phyloP scores from a whole-genome alignment of 2,797 vertebrate species.

The Synanceia verrucosa region DNA sequence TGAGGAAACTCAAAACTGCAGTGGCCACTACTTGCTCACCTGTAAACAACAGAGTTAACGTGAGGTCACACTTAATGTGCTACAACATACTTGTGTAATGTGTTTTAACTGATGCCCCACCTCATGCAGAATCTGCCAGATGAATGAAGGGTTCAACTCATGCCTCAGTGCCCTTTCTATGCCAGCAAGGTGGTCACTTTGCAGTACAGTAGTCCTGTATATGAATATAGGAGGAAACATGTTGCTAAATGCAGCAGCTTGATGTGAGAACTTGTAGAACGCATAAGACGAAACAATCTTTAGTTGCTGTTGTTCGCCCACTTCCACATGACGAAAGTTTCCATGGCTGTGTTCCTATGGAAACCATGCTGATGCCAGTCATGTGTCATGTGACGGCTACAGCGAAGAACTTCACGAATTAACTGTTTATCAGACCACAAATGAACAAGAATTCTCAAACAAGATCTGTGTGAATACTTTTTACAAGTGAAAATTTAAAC shows the following conservation, averaged over 20 bases:
- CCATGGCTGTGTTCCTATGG: not conserved
- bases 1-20: constrained; percentile 1
- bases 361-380: not conserved
- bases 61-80: not conserved
- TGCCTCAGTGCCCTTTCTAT: not conserved
- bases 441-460: not conserved
- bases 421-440: not conserved
- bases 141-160: not conserved
- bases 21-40: not conserved
- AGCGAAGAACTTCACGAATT: not conserved
- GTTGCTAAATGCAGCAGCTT: not conserved
- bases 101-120: not conserved
- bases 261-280: not conserved
- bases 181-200: not conserved
- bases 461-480: not conserved
- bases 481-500: not conserved
- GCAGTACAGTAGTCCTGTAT: too few species aligned
- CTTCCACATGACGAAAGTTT: not conserved
- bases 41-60: not conserved
- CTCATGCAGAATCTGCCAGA: not conserved
- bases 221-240: not conserved
- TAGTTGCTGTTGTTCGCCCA: not conserved
- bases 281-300: not conserved
- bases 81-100: not conserved
- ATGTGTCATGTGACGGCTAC: not conserved